Conservation (phyloP, 2,888 invertebrate species). For the Scrobipalpa atriplicella region DNA sequence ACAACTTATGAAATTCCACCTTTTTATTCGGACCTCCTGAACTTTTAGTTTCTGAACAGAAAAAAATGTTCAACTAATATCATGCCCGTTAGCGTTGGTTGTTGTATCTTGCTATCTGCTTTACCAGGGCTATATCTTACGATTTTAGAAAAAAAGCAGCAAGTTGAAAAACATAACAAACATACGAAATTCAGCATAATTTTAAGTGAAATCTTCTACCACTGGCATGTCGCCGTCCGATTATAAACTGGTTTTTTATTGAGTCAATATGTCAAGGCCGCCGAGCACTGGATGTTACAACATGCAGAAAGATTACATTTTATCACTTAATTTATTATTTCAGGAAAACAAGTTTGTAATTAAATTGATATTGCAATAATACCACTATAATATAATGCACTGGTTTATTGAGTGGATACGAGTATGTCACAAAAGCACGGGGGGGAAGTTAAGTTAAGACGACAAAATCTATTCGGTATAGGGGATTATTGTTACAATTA, state of each 20-base stretch:
- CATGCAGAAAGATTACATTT: neutral
- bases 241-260: conserved; percentile 5
- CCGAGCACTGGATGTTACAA: neutral
- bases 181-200: neutral
- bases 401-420: neutral
- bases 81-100: too few relatives aligned
- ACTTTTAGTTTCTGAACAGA: too few relatives aligned
- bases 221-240: neutral
- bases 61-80: too few relatives aligned
- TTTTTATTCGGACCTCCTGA: too few relatives aligned
- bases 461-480: neutral
- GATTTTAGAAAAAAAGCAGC: too few relatives aligned
- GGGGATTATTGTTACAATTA: neutral
- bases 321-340: conserved; percentile 9
- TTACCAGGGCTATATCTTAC: too few relatives aligned
- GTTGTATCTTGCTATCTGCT: too few relatives aligned
- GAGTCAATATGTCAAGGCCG: conserved; percentile 11
- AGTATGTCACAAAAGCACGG: neutral
- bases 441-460: neutral
- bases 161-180: neutral
- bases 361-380: neutral
- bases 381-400: conserved; percentile 12
- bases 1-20: too few relatives aligned
- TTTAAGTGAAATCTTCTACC: neutral
- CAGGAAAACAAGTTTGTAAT: conserved; percentile 18